These are phyloP conservation scores for Mallotus villosus DNA, from an alignment of 2,797 vertebrate species.

Conservation along the genomic window DNA sequence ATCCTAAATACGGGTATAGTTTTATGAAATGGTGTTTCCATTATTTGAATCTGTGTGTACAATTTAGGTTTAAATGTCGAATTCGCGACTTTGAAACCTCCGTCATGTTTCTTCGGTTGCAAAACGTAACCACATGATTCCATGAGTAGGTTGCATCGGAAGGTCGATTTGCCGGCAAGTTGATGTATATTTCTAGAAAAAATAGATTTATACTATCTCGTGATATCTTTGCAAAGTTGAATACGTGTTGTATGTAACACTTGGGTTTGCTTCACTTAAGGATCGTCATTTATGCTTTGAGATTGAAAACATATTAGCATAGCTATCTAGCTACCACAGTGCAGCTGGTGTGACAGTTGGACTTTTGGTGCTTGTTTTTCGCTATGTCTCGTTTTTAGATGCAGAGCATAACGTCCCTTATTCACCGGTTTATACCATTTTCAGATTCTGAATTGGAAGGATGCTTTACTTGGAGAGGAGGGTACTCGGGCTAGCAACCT, in stretches of 20 bases:
- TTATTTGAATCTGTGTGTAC: too few species aligned
- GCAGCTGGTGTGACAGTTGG: not conserved
- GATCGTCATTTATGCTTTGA: not conserved
- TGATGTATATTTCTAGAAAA: not conserved
- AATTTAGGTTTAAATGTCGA: not conserved
- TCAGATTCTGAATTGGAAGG: conserved; percentile 12
- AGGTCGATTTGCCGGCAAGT: conserved; percentile 12
- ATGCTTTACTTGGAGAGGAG: not conserved
- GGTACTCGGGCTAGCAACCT: conserved; percentile 41
- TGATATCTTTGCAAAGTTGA: not conserved
- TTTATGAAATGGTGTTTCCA: too few species aligned
- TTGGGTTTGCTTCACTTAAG: not conserved
- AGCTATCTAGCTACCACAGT: not conserved
- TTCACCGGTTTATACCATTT: not conserved
- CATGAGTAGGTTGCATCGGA: not conserved
- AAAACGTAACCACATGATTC: not conserved
- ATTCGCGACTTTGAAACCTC: not conserved
- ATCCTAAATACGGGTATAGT: not conserved
- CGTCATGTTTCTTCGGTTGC: not conserved
- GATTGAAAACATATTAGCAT: not conserved
- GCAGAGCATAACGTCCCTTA: not conserved
- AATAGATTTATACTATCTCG: not conserved
- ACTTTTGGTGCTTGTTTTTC: not conserved
- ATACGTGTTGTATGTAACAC: not conserved
- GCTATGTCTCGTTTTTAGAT: too few species aligned